Evolutionary conservation across 92 coral and sea anemone species (phyloP), one percentile per base, ranked within the genome.

Genomic region (Porites rus): DNA sequence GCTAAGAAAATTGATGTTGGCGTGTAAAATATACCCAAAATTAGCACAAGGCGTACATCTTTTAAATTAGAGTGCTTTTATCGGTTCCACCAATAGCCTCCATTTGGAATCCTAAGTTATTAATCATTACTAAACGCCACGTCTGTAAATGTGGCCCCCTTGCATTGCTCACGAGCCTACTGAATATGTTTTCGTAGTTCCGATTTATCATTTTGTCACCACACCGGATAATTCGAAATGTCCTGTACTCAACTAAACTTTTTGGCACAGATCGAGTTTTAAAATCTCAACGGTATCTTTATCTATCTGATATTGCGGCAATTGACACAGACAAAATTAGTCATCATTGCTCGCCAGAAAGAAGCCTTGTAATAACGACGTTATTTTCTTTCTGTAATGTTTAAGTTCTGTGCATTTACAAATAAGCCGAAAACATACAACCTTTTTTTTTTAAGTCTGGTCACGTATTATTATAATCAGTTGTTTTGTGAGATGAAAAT

Each of bases 1-100:
- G 62, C 51, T 74, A 53, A 52, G 14, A 20, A 74, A 9, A 18
- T 7, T 28, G 80, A 76, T 76, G 80, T 76, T 76, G 80, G 80
- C 53, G 8, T 1, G 14, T 28, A 12, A 11, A 21, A 24, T 7
- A 2, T 17, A 9, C 12, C 71, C 13, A 20, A 66, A 66, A 7
- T 67, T 67, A 22, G 66, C 18, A 62, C 66, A 14, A 16, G 4
- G 66, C 20, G 8, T 18, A 7, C 7, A 67, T 21, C 72, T 67
- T 67, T 22, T 22, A 20, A 67, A 21, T 21, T 67, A 46, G 25
- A 21, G 46, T 67, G 72, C 12, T 67, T 8, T 67, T 67, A 62
- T 62, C 66, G 0, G 21, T 18, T 16, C 1, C 6, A 8, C 21
- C n/a, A 62, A 62, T 62, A 8, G 66, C 16, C 20, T 62, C 6